Percentiles rank a stretch among this genome's conserved stretches.
Evolutionary conservation across 2,888 invertebrate species (phyloP).

Genomic region (Patella caerulea): DNA sequence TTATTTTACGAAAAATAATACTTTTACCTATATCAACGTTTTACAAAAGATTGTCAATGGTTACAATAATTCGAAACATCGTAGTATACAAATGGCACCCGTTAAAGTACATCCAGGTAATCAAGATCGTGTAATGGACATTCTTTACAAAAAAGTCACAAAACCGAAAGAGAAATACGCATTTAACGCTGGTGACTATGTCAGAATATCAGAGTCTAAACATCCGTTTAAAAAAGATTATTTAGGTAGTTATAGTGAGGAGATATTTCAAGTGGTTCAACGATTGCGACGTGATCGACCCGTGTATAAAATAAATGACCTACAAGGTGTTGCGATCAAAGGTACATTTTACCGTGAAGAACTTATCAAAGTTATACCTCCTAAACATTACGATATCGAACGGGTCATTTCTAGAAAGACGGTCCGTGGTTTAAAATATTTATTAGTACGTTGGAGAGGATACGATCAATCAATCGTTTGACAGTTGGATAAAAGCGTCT

Average conservation of each 20-base stretch:
- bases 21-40: constrained; percentile 21
- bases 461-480: neutral
- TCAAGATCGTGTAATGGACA: neutral
- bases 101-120: constrained; percentile 31
- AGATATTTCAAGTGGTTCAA: neutral
- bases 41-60: constrained; percentile 25
- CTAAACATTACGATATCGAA: neutral
- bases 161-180: neutral
- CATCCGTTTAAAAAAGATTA: neutral
- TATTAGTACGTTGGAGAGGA: neutral
- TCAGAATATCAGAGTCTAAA: neutral
- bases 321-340: neutral
- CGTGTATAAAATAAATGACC: neutral
- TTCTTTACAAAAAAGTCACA: neutral
- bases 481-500: neutral
- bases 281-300: neutral
- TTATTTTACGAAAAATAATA: constrained; percentile 30
- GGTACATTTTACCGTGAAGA: neutral
- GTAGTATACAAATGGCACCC: constrained; percentile 31
- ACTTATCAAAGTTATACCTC: neutral
- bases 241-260: neutral
- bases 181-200: neutral
- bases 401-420: neutral
- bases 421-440: neutral
- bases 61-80: constrained; percentile 34